A percentile compares a stretch with the other conserved stretches of the same genome.
Evolutionary conservation across 2,797 vertebrate genomes (phyloP).

Genomic region (Ispidina picta): DNA sequence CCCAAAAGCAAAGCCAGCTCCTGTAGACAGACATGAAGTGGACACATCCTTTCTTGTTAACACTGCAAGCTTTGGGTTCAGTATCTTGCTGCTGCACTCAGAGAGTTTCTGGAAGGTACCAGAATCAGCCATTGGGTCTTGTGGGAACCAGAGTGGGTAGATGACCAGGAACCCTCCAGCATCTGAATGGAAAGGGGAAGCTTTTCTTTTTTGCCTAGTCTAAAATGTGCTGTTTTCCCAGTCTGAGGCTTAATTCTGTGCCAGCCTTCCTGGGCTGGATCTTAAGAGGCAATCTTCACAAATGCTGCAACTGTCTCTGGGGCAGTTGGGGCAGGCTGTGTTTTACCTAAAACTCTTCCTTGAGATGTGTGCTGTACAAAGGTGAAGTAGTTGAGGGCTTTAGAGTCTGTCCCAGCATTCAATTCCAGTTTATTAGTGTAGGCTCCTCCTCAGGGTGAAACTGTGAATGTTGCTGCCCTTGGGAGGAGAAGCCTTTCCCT

Average conservation of each 20-base stretch:
- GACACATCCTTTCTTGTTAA: not conserved
- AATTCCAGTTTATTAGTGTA: not conserved
- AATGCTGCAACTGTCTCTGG: not conserved
- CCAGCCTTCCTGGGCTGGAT: not conserved
- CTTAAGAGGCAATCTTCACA: not conserved
- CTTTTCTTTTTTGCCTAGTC: fast-evolving
- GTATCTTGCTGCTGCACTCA: not conserved
- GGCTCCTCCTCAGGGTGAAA: not conserved
- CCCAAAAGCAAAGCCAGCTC: not conserved
- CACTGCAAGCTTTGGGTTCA: fast-evolving
- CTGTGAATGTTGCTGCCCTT: not conserved
- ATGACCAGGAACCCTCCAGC: not conserved
- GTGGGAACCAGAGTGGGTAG: not conserved
- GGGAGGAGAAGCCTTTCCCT: not conserved
- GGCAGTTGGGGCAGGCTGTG: fast-evolving
- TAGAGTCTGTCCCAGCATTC: not conserved
- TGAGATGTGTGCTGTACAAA: fast-evolving
- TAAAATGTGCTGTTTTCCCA: not conserved
- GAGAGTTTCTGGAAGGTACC: not conserved
- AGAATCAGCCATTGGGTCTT: not conserved
- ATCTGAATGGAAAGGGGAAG: not conserved
- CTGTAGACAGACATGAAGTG: not conserved
- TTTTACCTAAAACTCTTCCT: not conserved
- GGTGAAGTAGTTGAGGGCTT: not conserved
- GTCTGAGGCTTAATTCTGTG: not conserved